Base-by-base conservation (phyloP, 2,797 vertebrate species). In the Heteromormyrus szaboi region DNA sequence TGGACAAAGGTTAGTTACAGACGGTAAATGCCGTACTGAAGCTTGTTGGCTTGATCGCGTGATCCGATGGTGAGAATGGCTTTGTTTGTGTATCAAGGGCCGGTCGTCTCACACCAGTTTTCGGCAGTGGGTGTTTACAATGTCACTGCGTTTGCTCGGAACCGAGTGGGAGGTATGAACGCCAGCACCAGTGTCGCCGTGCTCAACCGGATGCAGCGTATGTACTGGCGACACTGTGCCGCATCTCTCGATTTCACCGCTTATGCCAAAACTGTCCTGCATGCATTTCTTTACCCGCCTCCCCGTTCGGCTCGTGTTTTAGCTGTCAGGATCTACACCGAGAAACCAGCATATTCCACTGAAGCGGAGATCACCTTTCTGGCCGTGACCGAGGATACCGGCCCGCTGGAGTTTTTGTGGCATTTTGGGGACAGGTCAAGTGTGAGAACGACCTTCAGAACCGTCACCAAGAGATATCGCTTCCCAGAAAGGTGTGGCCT, bases 351-450 rank as follows among this genome's bases (percentile, higher is more conserved):
- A 0, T 96, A 96, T 90, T 93, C 95, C 62, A 94, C 96, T 9
- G 94, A 96, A 44, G 90, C 92, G 0, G 93, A 95, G 1, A 88
- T 97, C 44, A 93, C 50, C 3, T 95, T 97, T 48, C 44, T 90
- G 85, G 96, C 94, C 72, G 72, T 94, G 88, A 93, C 94, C 7
- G 90, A 94, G 76, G 92, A 91, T 4, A 41, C 89, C 0, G 90
- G 91, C 22, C 91, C 92, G 4, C 86, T 95, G 50, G 93, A 95
- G 87, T 95, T 97, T 88, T 14, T 93, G 0, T 97, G 97, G 97
- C 54, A 93, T 91, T 97, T 97, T 89, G 96, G 96, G 90, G 95
- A 96, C 85, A 93, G 93, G 1, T 89, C 14, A 9, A 91, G 94
- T 5, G 65, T 92, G 90, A 94, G 89, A 91, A 96, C 94, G n/a